phyloP scores from a whole-genome alignment of 2,113 vertebrate genomes.

The Microcebus murinus region DNA sequence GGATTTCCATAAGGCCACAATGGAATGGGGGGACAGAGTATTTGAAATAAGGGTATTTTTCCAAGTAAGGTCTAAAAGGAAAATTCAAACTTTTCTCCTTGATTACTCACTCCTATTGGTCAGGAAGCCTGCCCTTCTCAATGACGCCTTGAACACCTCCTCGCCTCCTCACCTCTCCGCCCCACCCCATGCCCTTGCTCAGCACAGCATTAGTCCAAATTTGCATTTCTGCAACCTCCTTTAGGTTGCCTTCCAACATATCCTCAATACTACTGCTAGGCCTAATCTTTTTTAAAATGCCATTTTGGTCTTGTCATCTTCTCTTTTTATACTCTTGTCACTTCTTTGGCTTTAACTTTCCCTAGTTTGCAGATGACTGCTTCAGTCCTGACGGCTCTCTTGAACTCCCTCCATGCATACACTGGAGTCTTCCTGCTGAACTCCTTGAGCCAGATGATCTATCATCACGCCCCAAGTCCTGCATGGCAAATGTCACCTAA shows the following conservation, averaged over 20 bases:
- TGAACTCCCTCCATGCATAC: not conserved
- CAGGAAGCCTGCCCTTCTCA: not conserved
- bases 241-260: not conserved
- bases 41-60: not conserved
- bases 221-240: not conserved
- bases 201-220: not conserved
- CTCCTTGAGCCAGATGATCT: not conserved
- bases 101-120: not conserved
- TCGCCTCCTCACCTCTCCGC: rapidly evolving
- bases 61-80: not conserved
- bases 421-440: not conserved
- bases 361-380: not conserved
- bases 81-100: not conserved
- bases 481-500: too few species aligned
- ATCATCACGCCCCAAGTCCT: not conserved
- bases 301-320: not conserved
- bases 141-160: not conserved
- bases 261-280: not conserved
- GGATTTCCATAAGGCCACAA: not conserved
- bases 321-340: not conserved
- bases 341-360: not conserved
- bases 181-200: not conserved
- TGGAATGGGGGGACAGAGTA: not conserved
- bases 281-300: not conserved
- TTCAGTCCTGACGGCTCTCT: not conserved